phyloP scores from a whole-genome alignment of 2,888 invertebrate genomes.

The Arrhopalites spinosus region DNA sequence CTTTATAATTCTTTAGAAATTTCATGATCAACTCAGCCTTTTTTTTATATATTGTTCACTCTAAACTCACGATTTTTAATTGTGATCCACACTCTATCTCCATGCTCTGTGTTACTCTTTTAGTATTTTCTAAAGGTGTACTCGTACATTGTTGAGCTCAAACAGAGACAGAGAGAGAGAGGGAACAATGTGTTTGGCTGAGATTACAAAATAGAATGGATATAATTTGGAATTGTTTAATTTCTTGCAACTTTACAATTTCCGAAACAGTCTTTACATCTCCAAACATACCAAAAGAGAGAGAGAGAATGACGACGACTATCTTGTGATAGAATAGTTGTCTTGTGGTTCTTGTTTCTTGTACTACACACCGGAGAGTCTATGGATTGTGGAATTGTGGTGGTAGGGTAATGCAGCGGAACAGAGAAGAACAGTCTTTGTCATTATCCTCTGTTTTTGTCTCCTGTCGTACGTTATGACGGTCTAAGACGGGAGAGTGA shows the following conservation, averaged over 20 bases:
- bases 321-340: neutral
- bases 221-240: neutral
- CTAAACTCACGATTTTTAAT: no score
- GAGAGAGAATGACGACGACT: neutral
- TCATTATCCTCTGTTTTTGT: no score
- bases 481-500: no score
- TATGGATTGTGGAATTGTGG: constrained; percentile 17
- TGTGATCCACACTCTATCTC: no score
- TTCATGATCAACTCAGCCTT: no score
- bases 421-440: constrained; percentile 16
- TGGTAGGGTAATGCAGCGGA: constrained; percentile 27
- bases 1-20: no score
- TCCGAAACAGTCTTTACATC: no score
- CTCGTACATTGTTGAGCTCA: no score
- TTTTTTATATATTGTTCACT: no score
- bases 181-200: constrained; percentile 12
- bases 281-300: neutral
- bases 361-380: no score
- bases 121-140: no score
- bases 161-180: neutral
- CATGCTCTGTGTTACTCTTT: no score
- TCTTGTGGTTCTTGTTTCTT: neutral
- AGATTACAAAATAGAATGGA: constrained; percentile 19
- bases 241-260: constrained; percentile 10
- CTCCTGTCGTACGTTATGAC: constrained; percentile 28